Base-by-base conservation (phyloP, 2,888 invertebrate species). In the Graphium colonna region DNA sequence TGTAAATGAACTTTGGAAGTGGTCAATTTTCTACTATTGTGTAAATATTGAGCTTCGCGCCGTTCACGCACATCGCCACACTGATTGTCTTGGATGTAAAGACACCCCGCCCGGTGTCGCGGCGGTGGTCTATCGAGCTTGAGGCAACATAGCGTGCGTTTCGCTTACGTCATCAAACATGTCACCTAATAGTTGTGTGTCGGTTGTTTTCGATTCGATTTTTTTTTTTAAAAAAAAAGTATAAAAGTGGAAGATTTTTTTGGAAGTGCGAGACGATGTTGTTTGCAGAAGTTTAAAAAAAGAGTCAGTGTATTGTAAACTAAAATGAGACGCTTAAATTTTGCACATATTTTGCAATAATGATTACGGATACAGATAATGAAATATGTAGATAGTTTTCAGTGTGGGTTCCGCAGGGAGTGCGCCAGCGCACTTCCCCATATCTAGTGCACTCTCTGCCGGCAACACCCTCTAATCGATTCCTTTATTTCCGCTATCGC, bases 301-400 rank as follows among this genome's bases (percentile, higher is more conserved):
- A 77, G 73, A 79, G 79, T 84, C 84, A 75, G 77, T 86, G 84
- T 86, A 81, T 82, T 75, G 76, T 84, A 82, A 83, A 79, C 70
- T 81, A 80, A 65, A 80, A 79, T 71, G 81, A 83, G 79, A 82
- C 75, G 85, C 88, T 88, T 88, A 82, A 83, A 71, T 79, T 87
- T 82, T 85, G 88, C 88, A 88, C 88, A 81, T 83, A 79, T 86
- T 87, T 84, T 84, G 86, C 86, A 87, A 86, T 84, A 86, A 83
- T 77, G 82, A 81, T 77, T 80, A 82, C 76, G 73, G 67, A 79
- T 75, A 82, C 76, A 76, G 69, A 78, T 78, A 77, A 74, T 68
- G 69, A 76, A 36, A 78, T 79, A 80, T 75, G 74, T 84, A 83
- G 78, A 78, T 82, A 77, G 69, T 79, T 82, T 79, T 75, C 63